These are phyloP conservation scores for Pteromalus puparum DNA, from an alignment of 1,140 invertebrate genomes.

Conservation along the genomic window DNA sequence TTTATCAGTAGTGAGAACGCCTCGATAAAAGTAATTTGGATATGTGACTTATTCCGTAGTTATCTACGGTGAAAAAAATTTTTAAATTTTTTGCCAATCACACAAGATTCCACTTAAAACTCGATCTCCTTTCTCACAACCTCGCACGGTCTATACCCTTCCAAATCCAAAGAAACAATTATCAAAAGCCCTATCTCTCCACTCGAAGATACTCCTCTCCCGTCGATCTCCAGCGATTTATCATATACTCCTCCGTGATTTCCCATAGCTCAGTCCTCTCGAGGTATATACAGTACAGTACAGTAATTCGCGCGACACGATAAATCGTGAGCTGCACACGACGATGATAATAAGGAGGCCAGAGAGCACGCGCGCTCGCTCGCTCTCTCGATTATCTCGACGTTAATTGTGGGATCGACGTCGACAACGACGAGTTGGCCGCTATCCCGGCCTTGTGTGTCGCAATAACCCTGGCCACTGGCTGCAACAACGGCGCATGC, in stretches of 20 bases:
- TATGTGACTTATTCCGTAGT: background rate
- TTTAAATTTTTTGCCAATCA: no score
- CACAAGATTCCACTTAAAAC: no score
- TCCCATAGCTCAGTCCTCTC: background rate
- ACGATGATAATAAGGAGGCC: background rate
- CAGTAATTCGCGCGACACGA: conserved; percentile 9
- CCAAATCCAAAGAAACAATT: background rate
- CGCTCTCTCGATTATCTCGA: background rate
- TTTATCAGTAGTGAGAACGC: no score
- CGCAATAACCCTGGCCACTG: conserved; percentile 34
- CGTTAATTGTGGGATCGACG: conserved; percentile 13
- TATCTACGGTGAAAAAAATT: background rate
- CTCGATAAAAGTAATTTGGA: no score
- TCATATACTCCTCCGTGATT: background rate
- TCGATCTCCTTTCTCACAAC: background rate
- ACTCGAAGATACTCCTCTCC: no score
- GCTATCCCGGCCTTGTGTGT: conserved; percentile 17
- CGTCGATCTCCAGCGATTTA: background rate
- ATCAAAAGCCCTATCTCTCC: background rate
- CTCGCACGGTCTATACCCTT: no score
- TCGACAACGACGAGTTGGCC: background rate
- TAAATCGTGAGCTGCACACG: conserved; percentile 20
- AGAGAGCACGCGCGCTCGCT: background rate
- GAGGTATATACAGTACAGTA: no score
- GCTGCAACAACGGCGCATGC: background rate